phyloP scores from a whole-genome alignment of 2,113 vertebrate genomes.

The Dromaius novaehollandiae region DNA sequence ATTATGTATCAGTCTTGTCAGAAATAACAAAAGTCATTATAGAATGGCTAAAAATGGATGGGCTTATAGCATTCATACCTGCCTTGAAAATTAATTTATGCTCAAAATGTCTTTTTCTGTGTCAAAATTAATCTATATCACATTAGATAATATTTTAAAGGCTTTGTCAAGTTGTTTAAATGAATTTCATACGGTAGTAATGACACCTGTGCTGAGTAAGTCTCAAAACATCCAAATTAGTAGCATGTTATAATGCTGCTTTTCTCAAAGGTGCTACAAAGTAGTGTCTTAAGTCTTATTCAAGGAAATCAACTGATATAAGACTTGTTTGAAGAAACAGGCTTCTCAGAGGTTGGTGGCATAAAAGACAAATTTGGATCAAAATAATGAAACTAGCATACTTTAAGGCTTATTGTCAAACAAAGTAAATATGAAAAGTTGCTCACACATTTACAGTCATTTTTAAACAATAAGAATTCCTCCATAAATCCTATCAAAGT shows the following conservation, averaged over 20 bases:
- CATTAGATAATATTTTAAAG: not conserved
- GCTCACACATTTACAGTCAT: rapidly evolving
- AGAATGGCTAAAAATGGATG: not conserved
- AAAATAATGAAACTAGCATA: not conserved
- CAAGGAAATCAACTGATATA: not conserved
- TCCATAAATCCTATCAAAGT: not conserved
- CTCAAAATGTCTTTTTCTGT: not conserved
- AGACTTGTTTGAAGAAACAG: not conserved
- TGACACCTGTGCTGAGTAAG: not conserved
- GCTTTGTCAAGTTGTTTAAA: not conserved
- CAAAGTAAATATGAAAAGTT: not conserved
- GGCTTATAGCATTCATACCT: not conserved
- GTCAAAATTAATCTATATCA: not conserved
- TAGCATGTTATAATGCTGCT: not conserved
- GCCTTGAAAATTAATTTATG: not conserved
- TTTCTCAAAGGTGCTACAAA: not conserved
- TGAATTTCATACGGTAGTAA: not conserved
- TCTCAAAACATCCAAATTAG: not conserved
- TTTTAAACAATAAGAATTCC: not conserved
- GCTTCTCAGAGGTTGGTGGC: not conserved
- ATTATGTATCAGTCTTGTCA: not conserved
- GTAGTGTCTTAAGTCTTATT: not conserved
- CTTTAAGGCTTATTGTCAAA: not conserved
- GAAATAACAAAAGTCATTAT: not conserved
- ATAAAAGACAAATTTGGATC: not conserved